A percentile compares a stretch with the other conserved stretches of the same genome.
Conservation (phyloP, 2,888 invertebrate genomes). For the Scaptomyza flava region DNA sequence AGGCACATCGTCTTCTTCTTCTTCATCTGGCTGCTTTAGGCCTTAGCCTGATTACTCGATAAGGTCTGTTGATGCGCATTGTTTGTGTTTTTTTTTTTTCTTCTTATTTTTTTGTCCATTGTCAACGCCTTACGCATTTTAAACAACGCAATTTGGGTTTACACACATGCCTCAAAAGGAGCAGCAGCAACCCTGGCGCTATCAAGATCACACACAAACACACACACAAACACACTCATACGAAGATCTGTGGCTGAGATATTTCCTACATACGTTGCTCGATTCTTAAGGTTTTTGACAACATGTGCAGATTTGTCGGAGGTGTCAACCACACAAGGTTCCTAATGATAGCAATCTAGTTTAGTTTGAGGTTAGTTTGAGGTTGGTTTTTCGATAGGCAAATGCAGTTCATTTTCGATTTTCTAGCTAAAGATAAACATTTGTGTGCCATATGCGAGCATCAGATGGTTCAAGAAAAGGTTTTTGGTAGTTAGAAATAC, state of each 20-base stretch:
- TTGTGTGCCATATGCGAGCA: conserved; percentile 13
- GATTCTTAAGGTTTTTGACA: conserved; percentile 28
- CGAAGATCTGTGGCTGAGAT: conserved; percentile 32
- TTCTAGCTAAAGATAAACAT: conserved; percentile 46
- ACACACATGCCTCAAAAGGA: conserved; percentile 49
- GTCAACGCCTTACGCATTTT: conserved; percentile 75
- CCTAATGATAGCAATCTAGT: conserved; percentile 58
- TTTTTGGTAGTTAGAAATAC: not conserved
- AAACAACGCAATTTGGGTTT: conserved; percentile 79
- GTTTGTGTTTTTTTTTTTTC: conserved; percentile 32
- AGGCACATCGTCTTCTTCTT: conserved; percentile 45
- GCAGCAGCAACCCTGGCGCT: conserved; percentile 52
- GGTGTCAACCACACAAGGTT: conserved; percentile 74
- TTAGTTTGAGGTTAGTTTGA: conserved; percentile 38
- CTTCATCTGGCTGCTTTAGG: not conserved
- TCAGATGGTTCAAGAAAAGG: conserved; percentile 5
- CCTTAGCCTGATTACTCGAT: conserved; percentile 51
- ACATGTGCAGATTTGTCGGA: conserved; percentile 77
- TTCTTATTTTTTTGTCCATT: conserved; percentile 51
- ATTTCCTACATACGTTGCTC: not conserved
- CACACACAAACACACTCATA: conserved; percentile 18
- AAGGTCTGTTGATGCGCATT: conserved; percentile 39
- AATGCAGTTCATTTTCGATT: conserved; percentile 51
- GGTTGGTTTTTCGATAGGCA: conserved; percentile 43
- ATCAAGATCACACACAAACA: conserved; percentile 62